Evolutionary conservation across 2,113 vertebrate genomes (phyloP), one percentile per base, ranked within the genome.

Genomic region (Semicossyphus pulcher): DNA sequence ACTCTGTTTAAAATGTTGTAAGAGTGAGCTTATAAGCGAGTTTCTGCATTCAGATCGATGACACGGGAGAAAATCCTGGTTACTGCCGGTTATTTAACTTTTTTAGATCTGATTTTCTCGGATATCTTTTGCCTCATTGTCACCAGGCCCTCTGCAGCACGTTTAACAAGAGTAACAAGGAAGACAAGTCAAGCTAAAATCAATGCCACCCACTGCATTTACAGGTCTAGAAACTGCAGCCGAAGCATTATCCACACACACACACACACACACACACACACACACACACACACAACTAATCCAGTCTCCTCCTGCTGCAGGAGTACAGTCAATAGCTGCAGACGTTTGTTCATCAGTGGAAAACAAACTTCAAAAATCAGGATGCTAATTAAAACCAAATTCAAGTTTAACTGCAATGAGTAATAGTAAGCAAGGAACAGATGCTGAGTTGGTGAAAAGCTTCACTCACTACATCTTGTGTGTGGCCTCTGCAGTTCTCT

Each of bases 1-100:
- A 60, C 54, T 67, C 66, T 61, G 64, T 68, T 58, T 71, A 18
- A 49, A 70, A 80, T 6, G 67, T 49, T 56, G 21, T 37, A 32
- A 42, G 45, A 42, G 62, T 62, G 57, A 65, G 74, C 44, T 62
- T 63, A 66, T 83, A 80, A 67, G 37, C 42, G 11, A 29, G 25
- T 64, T 51, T 84, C 81, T 61, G 74, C 68, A 76, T 75, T 83
- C 73, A 77, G 68, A 71, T 53, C 68, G 69, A 76, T 83, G 78
- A 57, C 80, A 66, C 70, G 20, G 36, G 64, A 76, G 58, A 79
- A 73, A 77, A 65, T 62, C 18, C 36, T 44, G 26, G 32, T 49
- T 21, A 47, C 64, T 61, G 58, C 36, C 70, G 36, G 60, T 54
- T 75, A 48, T 70, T 76, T 71, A 44, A 47, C 34, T 20, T 31